Evolutionary conservation across 2,797 vertebrate species (phyloP).

Genomic region (Diceros bicornis): DNA sequence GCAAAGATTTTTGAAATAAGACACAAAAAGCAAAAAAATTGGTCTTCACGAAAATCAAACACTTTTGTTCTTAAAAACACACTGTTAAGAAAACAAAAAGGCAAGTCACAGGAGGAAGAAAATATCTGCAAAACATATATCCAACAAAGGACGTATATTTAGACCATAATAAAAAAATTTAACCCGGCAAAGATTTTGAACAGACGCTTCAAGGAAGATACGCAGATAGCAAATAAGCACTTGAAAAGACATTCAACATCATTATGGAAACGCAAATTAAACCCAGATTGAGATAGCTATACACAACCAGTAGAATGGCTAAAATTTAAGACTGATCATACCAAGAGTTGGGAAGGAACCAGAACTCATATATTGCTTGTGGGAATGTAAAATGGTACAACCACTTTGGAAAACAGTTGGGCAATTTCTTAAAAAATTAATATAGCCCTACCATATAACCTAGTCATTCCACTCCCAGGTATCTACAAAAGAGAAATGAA

Average conservation of each 20-base stretch:
- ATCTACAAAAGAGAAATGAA: conserved; percentile 58
- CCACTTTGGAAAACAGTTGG: conserved; percentile 45
- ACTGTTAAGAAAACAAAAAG: conserved; percentile 64
- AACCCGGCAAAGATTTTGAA: conserved; percentile 48
- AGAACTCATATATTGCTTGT: background rate
- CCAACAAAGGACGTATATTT: conserved; percentile 23
- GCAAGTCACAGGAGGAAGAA: conserved; percentile 41
- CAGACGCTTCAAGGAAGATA: conserved; percentile 40
- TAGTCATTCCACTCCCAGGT: background rate
- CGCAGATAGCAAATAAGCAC: background rate
- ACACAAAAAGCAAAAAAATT: background rate
- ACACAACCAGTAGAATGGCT: background rate
- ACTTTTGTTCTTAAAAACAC: background rate
- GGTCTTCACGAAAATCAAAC: conserved; percentile 63
- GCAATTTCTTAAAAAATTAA: conserved; percentile 56
- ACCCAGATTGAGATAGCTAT: background rate
- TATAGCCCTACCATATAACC: background rate
- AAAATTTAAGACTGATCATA: conserved; percentile 35
- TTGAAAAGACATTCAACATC: conserved; percentile 47
- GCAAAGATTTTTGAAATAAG: conserved; percentile 42
- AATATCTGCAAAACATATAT: conserved; percentile 30
- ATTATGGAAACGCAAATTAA: conserved; percentile 24
- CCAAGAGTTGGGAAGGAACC: background rate
- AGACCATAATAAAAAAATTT: conserved; percentile 38
- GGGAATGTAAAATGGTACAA: conserved; percentile 29